Percentiles rank a stretch among this genome's conserved stretches.
These are phyloP conservation scores for Dasypus novemcinctus DNA, from an alignment of 2,113 vertebrate genomes.

Conservation along the genomic window DNA sequence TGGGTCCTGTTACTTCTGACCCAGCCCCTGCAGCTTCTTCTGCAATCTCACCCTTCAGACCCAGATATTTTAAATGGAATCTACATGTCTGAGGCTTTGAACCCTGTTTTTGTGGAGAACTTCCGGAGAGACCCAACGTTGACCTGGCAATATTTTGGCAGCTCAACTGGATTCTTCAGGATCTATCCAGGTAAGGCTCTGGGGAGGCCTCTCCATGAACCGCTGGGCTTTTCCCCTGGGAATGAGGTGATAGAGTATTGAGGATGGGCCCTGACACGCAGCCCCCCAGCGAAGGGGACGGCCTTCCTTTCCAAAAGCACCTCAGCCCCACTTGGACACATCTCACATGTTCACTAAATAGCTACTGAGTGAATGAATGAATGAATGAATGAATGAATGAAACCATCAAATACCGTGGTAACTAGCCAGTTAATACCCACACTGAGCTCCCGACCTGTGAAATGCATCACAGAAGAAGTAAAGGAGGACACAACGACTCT, in stretches of 20 bases:
- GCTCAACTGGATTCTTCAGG: slow-evolving; percentile 95
- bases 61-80: slow-evolving; percentile 93
- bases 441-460: background rate
- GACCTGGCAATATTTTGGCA: slow-evolving; percentile 98
- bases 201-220: background rate
- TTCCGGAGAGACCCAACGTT: slow-evolving; percentile 94
- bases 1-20: background rate
- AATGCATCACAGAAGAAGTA: background rate
- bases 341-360: background rate
- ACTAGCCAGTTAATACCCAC: background rate
- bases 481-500: background rate
- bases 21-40: background rate
- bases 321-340: background rate
- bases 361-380: too few species aligned
- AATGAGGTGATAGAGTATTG: background rate
- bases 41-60: slow-evolving; percentile 80
- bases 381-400: background rate
- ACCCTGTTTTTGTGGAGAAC: slow-evolving; percentile 93
- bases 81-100: slow-evolving; percentile 96
- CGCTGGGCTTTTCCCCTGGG: background rate
- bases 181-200: slow-evolving; percentile 92
- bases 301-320: background rate
- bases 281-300: background rate
- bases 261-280: background rate
- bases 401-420: background rate